Conservation (phyloP, 64 coral and sea anemone species). For the Platygyra sinensis region DNA sequence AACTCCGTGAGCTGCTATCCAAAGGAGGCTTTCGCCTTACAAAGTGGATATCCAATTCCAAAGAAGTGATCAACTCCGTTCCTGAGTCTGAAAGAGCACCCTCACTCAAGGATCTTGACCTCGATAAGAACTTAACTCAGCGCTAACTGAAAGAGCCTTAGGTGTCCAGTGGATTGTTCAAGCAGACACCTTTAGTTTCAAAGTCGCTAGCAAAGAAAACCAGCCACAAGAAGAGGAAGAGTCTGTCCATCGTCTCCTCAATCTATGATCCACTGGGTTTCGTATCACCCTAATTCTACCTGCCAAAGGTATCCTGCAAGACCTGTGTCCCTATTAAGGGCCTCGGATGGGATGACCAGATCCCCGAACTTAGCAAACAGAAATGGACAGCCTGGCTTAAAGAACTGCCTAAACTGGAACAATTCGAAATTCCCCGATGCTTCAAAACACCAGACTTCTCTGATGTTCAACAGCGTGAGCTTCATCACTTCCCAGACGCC, state of each 20-base stretch:
- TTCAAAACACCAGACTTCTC: constrained; percentile 29
- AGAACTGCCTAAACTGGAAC: constrained; percentile 52
- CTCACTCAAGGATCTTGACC: not conserved
- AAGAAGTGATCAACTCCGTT: too few species aligned
- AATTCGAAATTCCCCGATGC: constrained; percentile 46
- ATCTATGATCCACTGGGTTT: not conserved
- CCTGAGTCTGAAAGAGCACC: too few species aligned
- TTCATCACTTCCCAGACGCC: too few species aligned
- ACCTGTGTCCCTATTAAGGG: too few species aligned
- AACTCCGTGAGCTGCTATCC: too few species aligned
- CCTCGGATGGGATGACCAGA: too few species aligned
- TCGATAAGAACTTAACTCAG: not conserved
- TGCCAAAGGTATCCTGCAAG: too few species aligned
- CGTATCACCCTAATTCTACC: not conserved
- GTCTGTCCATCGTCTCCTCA: not conserved
- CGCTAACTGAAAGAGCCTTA: not conserved
- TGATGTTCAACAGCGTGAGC: constrained; percentile 21
- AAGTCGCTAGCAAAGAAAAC: not conserved
- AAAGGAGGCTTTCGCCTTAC: too few species aligned
- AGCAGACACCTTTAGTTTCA: not conserved
- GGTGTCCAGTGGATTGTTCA: constrained; percentile 2
- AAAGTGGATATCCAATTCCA: too few species aligned
- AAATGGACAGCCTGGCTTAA: too few species aligned
- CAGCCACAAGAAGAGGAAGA: not conserved
- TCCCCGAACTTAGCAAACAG: too few species aligned